Evolutionary conservation across 1,140 invertebrate genomes (phyloP).

Genomic region (Megathymus violae): DNA sequence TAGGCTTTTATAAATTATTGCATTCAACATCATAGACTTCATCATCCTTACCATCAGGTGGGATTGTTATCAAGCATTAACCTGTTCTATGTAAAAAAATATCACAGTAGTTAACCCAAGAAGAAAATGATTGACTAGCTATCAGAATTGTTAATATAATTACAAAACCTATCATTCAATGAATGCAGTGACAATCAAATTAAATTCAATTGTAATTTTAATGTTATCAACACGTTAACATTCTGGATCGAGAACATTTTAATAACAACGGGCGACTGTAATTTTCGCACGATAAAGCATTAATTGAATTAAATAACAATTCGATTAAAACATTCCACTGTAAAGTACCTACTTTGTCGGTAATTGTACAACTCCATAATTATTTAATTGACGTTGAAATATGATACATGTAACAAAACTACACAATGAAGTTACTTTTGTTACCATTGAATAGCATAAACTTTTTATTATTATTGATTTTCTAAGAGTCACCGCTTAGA

Average conservation of each 20-base stretch:
- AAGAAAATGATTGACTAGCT: background rate
- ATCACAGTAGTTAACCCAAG: background rate
- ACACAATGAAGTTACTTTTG: too few relatives aligned
- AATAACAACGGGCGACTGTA: conserved; percentile 20
- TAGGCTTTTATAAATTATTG: too few relatives aligned
- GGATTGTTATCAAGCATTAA: too few relatives aligned
- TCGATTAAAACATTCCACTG: conserved; percentile 19
- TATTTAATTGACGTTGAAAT: conserved; percentile 4
- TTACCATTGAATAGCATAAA: too few relatives aligned
- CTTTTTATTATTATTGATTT: too few relatives aligned
- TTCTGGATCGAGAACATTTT: conserved; percentile 3
- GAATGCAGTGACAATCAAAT: conserved; percentile 1
- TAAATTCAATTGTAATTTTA: conserved; percentile 34
- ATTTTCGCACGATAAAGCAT: conserved; percentile 29
- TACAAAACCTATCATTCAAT: conserved; percentile 20
- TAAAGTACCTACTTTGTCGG: conserved; percentile 3
- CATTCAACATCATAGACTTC: too few relatives aligned
- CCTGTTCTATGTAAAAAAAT: too few relatives aligned
- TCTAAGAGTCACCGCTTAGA: too few relatives aligned
- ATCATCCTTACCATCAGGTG: too few relatives aligned
- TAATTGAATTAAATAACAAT: conserved; percentile 35
- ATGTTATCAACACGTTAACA: conserved; percentile 22
- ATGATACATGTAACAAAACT: too few relatives aligned
- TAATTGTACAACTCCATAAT: conserved; percentile 26
- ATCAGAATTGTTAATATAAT: background rate